Evolutionary conservation across 2,888 invertebrate genomes (phyloP), one percentile per base, ranked within the genome.

Genomic region (Archaeoteleia sp.): DNA sequence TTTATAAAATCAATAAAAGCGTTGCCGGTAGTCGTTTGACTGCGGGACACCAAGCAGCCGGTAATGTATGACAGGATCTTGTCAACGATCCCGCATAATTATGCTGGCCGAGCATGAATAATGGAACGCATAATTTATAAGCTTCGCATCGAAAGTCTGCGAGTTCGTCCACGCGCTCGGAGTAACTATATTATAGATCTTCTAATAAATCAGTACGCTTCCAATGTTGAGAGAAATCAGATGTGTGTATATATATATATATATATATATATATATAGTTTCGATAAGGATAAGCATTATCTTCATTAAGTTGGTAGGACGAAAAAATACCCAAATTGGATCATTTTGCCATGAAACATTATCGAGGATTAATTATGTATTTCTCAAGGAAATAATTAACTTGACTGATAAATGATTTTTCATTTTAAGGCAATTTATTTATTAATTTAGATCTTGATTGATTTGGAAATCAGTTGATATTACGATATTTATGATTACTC

Each of bases 81-180:
- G 80, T 81, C 80, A 80, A 80, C 77, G 76, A 74, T 68, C 76
- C 74, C 73, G 71, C 79, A 74, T 74, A 79, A 81, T 80, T 81
- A 80, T 75, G 76, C 74, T 78, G 76, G 70, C 66, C 71, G 76
- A 70, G 77, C 78, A 78, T 81, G 78, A 80, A 82, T 82, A 82
- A 82, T 79, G 78, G 73, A 75, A 80, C 79, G 78, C 76, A 81
- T 82, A 81, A 81, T 82, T 81, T 78, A 81, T 82, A 74, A 72
- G 75, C 77, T 76, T 75, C 48, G 63, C 71, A 60, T 65, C 70
- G 58, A 73, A 75, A n/a, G 40, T 42, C 49, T 34, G 55, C 55
- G 20, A 55, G 45, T 30, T 48, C 45, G 49, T 49, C 57, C 57
- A 49, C 48, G 48, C 35, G 53, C 32, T 34, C 42, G 39, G 13